Percentiles rank a stretch among this genome's conserved stretches.
phyloP scores from a whole-genome alignment of 2,113 vertebrate species.

The human (Homo sapiens) region DNA sequence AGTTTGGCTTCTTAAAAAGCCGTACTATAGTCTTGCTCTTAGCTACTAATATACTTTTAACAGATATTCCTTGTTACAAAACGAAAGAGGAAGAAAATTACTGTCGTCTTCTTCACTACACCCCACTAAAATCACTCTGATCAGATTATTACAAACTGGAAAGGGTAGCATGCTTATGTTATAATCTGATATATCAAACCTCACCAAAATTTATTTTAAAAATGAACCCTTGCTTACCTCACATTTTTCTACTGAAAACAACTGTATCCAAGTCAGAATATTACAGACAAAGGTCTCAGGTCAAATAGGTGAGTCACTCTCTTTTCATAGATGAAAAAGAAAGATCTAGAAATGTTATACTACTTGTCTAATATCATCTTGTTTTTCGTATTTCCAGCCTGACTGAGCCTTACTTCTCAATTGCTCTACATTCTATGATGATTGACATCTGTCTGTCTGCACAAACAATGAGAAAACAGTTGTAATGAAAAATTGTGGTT shows the following conservation, averaged over 20 bases:
- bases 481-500: not conserved
- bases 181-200: not conserved
- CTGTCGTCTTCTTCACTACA: not conserved
- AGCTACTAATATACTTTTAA: not conserved
- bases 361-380: not conserved
- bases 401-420: not conserved
- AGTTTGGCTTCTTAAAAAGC: not conserved
- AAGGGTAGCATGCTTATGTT: not conserved
- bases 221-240: not conserved
- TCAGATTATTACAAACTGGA: not conserved
- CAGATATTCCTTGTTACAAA: not conserved
- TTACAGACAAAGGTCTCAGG: not conserved
- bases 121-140: not conserved
- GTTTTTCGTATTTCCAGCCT: not conserved
- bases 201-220: slow-evolving; percentile 24
- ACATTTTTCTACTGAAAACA: slow-evolving; percentile 25
- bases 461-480: slow-evolving; percentile 7
- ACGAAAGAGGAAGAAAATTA: not conserved
- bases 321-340: not conserved
- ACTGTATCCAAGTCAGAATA: not conserved
- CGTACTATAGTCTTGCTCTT: not conserved
- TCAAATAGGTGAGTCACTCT: not conserved
- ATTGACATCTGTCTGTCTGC: not conserved
- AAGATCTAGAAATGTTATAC: not conserved
- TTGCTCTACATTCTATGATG: not conserved